A percentile compares a stretch with the other conserved stretches of the same genome.
These are phyloP conservation scores for Lymantria monacha DNA, from an alignment of 2,888 invertebrate species.

Conservation along the genomic window DNA sequence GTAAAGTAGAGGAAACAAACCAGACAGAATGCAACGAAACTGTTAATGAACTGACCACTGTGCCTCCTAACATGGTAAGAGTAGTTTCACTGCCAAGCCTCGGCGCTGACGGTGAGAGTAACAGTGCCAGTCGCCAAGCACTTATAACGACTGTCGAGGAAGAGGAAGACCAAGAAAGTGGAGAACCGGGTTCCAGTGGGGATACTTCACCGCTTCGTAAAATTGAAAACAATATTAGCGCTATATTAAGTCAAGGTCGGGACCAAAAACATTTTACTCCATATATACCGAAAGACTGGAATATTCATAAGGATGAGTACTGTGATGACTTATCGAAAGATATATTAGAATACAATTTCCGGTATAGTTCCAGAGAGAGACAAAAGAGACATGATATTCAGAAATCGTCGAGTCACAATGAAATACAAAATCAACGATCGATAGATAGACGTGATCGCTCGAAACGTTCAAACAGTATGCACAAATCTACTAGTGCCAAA, in stretches of 20 bases:
- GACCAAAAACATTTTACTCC: constrained; percentile 79
- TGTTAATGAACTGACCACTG: constrained; percentile 84
- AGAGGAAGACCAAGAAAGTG: constrained; percentile 86
- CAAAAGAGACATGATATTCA: constrained; percentile 82
- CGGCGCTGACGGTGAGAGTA: constrained; percentile 77
- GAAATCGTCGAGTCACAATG: constrained; percentile 84
- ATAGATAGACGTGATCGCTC: constrained; percentile 77
- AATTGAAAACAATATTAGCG: constrained; percentile 88
- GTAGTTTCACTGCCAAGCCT: constrained; percentile 87
- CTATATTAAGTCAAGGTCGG: constrained; percentile 83
- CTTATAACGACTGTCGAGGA: constrained; percentile 88
- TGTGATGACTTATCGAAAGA: constrained; percentile 79
- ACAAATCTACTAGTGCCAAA: constrained; percentile 88
- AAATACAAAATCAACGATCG: constrained; percentile 80
- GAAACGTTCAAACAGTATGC: constrained; percentile 84
- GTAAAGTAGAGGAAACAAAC: constrained; percentile 82
- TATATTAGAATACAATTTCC: constrained; percentile 76
- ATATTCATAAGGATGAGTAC: constrained; percentile 82
- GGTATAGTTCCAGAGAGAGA: constrained; percentile 79
- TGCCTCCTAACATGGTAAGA: constrained; percentile 84
- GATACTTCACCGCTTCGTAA: constrained; percentile 86
- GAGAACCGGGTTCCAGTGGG: constrained; percentile 82
- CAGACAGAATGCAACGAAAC: constrained; percentile 79
- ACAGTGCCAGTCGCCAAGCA: constrained; percentile 82
- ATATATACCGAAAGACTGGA: constrained; percentile 81